Conservation (phyloP, 2,113 vertebrate species). For the Centropus unirufus region DNA sequence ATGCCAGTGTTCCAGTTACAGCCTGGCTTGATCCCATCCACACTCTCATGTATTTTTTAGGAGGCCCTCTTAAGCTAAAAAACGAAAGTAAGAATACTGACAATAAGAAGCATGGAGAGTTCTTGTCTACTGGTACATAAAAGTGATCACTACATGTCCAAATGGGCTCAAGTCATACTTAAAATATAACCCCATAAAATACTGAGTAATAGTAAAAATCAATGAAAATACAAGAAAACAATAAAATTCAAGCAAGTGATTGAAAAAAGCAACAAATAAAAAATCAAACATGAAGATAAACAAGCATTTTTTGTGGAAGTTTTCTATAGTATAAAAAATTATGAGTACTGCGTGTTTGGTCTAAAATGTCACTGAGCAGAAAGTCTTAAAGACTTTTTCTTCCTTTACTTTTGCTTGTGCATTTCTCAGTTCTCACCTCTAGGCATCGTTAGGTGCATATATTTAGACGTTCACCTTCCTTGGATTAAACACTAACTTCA, state of each 20-base stretch:
- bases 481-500: neutral
- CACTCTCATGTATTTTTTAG: neutral
- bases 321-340: neutral
- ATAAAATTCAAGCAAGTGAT: neutral
- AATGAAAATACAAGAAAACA: neutral
- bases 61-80: neutral
- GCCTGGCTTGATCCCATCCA: neutral
- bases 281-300: neutral
- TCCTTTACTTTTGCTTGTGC: neutral
- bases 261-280: neutral
- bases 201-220: neutral
- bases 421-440: neutral
- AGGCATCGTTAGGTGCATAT: neutral
- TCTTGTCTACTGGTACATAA: neutral
- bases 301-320: neutral
- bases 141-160: neutral
- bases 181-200: neutral
- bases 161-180: neutral
- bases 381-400: neutral
- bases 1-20: neutral
- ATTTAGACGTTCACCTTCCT: neutral
- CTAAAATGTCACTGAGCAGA: neutral
- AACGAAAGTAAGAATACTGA: neutral
- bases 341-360: neutral
- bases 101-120: neutral